Evolutionary conservation across 2,888 invertebrate genomes (phyloP).

Genomic region (Galeruca laticollis): DNA sequence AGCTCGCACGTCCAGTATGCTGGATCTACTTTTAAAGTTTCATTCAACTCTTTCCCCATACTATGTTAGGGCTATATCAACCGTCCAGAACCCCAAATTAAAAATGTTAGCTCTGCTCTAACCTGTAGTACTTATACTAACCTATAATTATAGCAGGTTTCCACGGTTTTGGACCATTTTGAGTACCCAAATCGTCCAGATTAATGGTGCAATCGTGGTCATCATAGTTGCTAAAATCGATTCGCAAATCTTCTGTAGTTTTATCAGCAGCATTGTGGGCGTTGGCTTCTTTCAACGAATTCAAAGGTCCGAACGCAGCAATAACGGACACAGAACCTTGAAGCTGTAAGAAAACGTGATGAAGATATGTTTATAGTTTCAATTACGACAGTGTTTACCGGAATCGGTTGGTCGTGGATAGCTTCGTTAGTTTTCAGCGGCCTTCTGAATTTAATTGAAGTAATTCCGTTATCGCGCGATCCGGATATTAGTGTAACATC

Average conservation of each 20-base stretch:
- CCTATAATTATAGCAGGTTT: constrained; percentile 73
- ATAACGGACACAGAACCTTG: constrained; percentile 70
- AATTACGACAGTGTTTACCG: constrained; percentile 59
- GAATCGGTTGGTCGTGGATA: constrained; percentile 71
- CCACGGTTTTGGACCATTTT: constrained; percentile 77
- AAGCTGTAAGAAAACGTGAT: background rate
- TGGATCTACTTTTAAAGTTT: no score
- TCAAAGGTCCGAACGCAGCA: constrained; percentile 89
- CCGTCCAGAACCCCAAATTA: no score
- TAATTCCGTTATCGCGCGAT: constrained; percentile 83
- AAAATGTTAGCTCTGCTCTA: no score
- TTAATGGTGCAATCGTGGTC: constrained; percentile 81
- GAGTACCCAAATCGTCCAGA: constrained; percentile 73
- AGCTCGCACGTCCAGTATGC: no score
- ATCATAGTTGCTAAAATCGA: constrained; percentile 81
- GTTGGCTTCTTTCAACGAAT: constrained; percentile 84
- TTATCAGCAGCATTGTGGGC: constrained; percentile 82
- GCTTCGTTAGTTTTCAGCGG: constrained; percentile 83
- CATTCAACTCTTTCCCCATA: no score
- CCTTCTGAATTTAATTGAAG: constrained; percentile 86
- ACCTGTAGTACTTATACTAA: constrained; percentile 42
- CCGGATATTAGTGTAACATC: constrained; percentile 78
- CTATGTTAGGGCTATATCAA: no score
- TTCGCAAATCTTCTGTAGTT: constrained; percentile 78
- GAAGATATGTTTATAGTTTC: background rate